These are phyloP conservation scores for Lydus trimaculatus DNA, from an alignment of 2,888 invertebrate species.

Conservation along the genomic window DNA sequence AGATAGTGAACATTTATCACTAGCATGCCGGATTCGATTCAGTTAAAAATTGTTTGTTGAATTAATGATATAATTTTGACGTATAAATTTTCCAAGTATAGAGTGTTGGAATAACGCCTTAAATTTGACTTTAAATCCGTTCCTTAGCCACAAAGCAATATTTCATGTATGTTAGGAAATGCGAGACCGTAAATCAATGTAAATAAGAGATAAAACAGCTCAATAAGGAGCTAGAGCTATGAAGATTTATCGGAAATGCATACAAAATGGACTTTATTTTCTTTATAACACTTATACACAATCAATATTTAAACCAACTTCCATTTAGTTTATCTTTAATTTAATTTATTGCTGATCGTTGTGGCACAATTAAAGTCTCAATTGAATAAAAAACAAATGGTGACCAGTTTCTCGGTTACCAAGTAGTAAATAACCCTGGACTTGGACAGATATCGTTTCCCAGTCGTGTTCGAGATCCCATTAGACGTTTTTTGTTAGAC, in stretches of 20 bases:
- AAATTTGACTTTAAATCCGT: slow-evolving; percentile 6
- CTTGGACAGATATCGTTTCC: slow-evolving; percentile 6
- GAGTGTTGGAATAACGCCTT: not conserved
- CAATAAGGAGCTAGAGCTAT: slow-evolving; percentile 1
- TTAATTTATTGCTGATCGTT: not conserved
- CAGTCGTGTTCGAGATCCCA: slow-evolving; percentile 48
- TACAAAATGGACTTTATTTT: not conserved
- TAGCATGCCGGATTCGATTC: not conserved
- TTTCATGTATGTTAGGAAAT: slow-evolving; percentile 11
- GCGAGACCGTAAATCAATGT: slow-evolving; percentile 11
- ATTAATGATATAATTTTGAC: not conserved
- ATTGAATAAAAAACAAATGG: not conserved
- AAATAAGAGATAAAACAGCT: slow-evolving; percentile 12
- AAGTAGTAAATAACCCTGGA: not conserved
- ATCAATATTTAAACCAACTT: not conserved
- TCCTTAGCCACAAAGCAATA: slow-evolving; percentile 2
- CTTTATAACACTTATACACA: not conserved
- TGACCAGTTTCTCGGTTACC: not conserved
- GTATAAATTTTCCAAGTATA: not conserved
- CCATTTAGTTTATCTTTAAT: not conserved
- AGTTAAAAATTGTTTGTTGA: slow-evolving; percentile 5
- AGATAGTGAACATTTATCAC: not conserved
- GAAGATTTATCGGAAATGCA: not conserved
- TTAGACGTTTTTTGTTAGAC: slow-evolving; percentile 53
- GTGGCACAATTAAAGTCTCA: not conserved